A percentile compares a stretch with the other conserved stretches of the same genome.
Evolutionary conservation across 2,888 invertebrate species (phyloP).

Genomic region (Leptinotarsa juncta): DNA sequence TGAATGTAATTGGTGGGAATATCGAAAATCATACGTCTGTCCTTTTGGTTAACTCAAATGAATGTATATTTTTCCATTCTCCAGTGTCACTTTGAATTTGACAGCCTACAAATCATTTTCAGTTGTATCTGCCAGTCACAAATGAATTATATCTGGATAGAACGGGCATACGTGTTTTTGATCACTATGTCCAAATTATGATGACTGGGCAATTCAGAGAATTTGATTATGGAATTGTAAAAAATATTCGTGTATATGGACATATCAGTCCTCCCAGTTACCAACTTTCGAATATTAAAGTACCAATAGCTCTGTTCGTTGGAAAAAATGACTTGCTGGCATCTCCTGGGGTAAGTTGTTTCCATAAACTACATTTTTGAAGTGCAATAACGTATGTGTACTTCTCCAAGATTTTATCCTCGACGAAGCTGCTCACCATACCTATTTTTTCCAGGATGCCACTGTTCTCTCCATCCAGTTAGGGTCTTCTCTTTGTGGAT

Average conservation of each 20-base stretch:
- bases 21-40: too few relatives aligned
- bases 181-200: constrained; percentile 17
- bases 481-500: constrained; percentile 13
- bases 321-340: constrained; percentile 23
- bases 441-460: constrained; percentile 11
- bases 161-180: constrained; percentile 13
- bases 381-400: neutral
- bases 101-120: neutral
- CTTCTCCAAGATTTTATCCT: neutral
- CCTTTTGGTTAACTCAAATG: too few relatives aligned
- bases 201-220: constrained; percentile 14
- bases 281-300: constrained; percentile 19
- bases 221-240: constrained; percentile 24
- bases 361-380: neutral
- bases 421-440: neutral
- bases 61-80: neutral
- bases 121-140: constrained; percentile 19
- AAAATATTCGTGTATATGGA: constrained; percentile 20
- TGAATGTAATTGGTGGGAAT: too few relatives aligned
- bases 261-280: constrained; percentile 18
- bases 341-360: constrained; percentile 18
- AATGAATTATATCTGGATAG: constrained; percentile 10
- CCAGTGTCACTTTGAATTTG: neutral
- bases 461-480: neutral
- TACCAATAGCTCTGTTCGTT: constrained; percentile 25